phyloP scores from a whole-genome alignment of 2,888 invertebrate species.

The Drosophila percnosoma region DNA sequence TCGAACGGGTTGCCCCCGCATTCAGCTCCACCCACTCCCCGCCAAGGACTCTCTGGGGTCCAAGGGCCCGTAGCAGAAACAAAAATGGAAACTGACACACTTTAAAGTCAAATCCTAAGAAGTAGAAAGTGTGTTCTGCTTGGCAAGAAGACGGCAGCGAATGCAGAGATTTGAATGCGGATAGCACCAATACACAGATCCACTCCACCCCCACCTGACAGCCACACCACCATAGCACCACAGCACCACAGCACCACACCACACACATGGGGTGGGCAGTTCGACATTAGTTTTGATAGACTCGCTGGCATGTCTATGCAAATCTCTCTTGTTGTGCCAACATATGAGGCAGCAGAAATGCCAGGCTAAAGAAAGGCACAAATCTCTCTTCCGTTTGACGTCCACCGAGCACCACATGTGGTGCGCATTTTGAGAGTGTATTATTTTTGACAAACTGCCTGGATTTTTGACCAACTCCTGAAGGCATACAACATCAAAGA shows the following conservation, averaged over 20 bases:
- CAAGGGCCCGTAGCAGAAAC: background rate
- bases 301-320: conserved; percentile 60
- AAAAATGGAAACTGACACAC: conserved; percentile 61
- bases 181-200: conserved; percentile 4
- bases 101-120: conserved; percentile 54
- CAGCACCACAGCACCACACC: background rate
- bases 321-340: conserved; percentile 57
- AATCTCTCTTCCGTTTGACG: conserved; percentile 71
- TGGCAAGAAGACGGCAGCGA: conserved; percentile 38
- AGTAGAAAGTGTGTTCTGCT: conserved; percentile 10
- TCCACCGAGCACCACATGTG: conserved; percentile 34
- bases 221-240: background rate
- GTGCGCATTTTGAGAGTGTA: conserved; percentile 13
- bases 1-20: conserved; percentile 40
- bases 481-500: background rate
- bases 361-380: conserved; percentile 33
- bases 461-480: conserved; percentile 49
- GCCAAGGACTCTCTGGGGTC: conserved; percentile 27
- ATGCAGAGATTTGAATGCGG: conserved; percentile 40
- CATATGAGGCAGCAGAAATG: conserved; percentile 59
- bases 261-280: conserved; percentile 10
- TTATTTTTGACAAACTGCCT: conserved; percentile 49
- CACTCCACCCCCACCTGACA: background rate
- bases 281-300: conserved; percentile 74
- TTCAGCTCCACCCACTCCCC: background rate